These are phyloP conservation scores for Sarcophaga peregrina DNA, from an alignment of 1,140 invertebrate species.

Conservation along the genomic window DNA sequence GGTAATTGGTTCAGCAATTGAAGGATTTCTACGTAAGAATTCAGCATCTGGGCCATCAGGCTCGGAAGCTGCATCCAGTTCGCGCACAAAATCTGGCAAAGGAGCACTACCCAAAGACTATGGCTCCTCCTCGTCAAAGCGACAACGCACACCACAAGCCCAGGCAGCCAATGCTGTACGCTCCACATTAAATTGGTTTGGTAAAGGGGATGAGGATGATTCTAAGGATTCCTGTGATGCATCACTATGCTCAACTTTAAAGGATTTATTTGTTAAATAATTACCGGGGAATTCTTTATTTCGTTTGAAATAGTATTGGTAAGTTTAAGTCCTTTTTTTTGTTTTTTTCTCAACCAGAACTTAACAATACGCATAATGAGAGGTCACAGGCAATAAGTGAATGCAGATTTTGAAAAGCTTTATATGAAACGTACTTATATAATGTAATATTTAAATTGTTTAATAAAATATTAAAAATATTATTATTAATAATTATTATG, in stretches of 20 bases:
- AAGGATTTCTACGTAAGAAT: slow-evolving; percentile 77
- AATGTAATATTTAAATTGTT: too few relatives aligned
- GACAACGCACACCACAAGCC: slow-evolving; percentile 55
- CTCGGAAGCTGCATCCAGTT: slow-evolving; percentile 52
- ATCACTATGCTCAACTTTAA: slow-evolving; percentile 81
- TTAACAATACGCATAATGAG: too few relatives aligned
- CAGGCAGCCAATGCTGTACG: slow-evolving; percentile 58
- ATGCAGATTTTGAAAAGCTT: slow-evolving; percentile 24
- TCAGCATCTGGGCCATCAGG: slow-evolving; percentile 66
- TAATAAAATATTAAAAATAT: too few relatives aligned
- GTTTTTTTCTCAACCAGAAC: not conserved
- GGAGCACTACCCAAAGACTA: slow-evolving; percentile 52
- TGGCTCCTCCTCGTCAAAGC: slow-evolving; percentile 57
- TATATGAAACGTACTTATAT: not conserved
- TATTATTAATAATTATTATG: too few relatives aligned
- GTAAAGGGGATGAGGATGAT: slow-evolving; percentile 72
- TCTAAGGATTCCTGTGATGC: slow-evolving; percentile 77
- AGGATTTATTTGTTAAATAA: slow-evolving; percentile 85
- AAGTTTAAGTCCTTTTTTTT: not conserved
- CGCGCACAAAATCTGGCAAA: slow-evolving; percentile 56
- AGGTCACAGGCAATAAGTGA: slow-evolving; percentile 11
- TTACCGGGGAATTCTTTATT: slow-evolving; percentile 43
- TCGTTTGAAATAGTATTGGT: slow-evolving; percentile 33
- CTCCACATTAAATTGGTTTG: slow-evolving; percentile 62
- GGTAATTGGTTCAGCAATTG: slow-evolving; percentile 82